phyloP scores from a whole-genome alignment of 37 sponge, comb jelly and placozoan species.

The Halichondria panicea region DNA sequence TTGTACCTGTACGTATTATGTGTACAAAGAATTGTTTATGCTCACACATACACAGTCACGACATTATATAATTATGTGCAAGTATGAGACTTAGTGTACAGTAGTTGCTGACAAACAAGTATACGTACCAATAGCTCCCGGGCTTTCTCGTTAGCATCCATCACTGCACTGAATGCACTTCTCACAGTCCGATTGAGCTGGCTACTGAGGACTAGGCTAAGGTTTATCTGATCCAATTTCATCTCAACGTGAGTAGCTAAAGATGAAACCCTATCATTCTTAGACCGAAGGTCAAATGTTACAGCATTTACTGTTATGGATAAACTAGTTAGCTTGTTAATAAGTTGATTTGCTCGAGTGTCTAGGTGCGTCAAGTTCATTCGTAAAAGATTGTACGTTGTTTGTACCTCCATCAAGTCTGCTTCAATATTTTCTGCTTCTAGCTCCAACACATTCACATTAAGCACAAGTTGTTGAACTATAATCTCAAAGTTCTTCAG shows the following conservation, averaged over 20 bases:
- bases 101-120: too few species aligned
- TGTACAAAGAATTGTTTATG: background rate
- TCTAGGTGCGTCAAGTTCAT: slow-evolving; percentile 2
- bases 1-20: background rate
- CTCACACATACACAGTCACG: too few species aligned
- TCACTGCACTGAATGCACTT: too few species aligned
- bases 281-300: background rate
- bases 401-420: background rate
- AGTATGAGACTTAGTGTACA: too few species aligned
- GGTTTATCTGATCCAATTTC: too few species aligned
- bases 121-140: too few species aligned
- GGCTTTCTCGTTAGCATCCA: too few species aligned
- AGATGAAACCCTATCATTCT: background rate
- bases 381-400: background rate
- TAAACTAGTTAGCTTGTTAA: background rate
- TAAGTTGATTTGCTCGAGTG: background rate
- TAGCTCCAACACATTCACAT: background rate
- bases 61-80: too few species aligned
- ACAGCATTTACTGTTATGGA: background rate
- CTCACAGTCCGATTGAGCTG: too few species aligned
- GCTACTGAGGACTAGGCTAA: too few species aligned
- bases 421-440: background rate
- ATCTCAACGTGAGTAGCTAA: too few species aligned
- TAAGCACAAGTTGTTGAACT: background rate
- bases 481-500: background rate